Base-by-base conservation (phyloP, 2,888 invertebrate species). In the Callyntrura sp. region DNA sequence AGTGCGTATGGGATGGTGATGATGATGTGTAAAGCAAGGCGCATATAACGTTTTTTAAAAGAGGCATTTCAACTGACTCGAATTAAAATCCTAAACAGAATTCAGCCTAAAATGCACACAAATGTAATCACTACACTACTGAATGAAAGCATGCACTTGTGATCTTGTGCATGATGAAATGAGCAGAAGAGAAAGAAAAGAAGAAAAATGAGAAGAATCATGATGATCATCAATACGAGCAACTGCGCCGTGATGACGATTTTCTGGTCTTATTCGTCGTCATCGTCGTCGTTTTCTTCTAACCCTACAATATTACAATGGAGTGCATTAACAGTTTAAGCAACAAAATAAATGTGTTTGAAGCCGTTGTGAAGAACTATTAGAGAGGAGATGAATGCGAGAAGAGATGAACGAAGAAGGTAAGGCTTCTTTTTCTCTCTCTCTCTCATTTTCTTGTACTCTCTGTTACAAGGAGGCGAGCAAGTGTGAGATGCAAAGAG, bases 151-250 rank as follows among this genome's bases (percentile, higher is more conserved):
- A 68, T 68, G 35, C 68, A 68, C 35, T 68, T n/a, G n/a, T 35
- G 35, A 35, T 35, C 35, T 35, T 35, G 51, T 14, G 14, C 14
- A 68, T 51, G 79, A 79, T 79, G 35, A 79, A 60, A 60, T 79
- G 45, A 57, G 68, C 84, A 68, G 28, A 23, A 2, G 35, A 55
- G 55, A 55, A 68, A 20, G 20, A 84, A 48, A 48, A 60, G 70
- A 57, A 81, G 6, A 55, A 79, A 85, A 51, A 57, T n/a, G 76
- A 51, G 55, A 73, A 57, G 62, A 51, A 90, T 85, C 51, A 79
- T 70, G 81, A 73, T 60, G 23, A 89, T 73, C 45, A 90, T 85
- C 68, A 60, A 85, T 48, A 76, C 76, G 48, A 85, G 43, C 89
- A 88, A 55, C 65, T 79, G 43, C 79, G 60, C 60, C 70, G 62